A percentile compares a stretch with the other conserved stretches of the same genome.
These are phyloP conservation scores for Lepus europaeus DNA, from an alignment of 2,113 vertebrate genomes.

Conservation along the genomic window DNA sequence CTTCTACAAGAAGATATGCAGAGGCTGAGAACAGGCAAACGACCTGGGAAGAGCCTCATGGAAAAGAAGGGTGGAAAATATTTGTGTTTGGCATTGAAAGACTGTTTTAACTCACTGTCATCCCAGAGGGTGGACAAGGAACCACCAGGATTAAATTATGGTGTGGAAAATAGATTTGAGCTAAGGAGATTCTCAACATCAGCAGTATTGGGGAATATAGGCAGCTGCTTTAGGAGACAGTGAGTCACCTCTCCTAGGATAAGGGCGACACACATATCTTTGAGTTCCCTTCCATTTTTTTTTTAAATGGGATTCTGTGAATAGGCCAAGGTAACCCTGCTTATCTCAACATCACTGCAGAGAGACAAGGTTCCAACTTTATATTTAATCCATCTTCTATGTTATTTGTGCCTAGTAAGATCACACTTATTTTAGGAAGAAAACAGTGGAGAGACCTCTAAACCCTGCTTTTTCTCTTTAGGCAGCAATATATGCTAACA, in stretches of 20 bases:
- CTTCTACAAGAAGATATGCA: slow-evolving; percentile 33
- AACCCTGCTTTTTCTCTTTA: slow-evolving; percentile 9
- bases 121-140: background rate
- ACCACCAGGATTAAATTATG: background rate
- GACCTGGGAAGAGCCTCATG: background rate
- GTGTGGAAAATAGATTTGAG: background rate
- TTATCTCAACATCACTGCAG: slow-evolving; percentile 16
- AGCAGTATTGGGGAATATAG: background rate
- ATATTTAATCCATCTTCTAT: background rate
- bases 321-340: background rate
- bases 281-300: slow-evolving; percentile 40
- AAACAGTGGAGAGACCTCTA: slow-evolving; percentile 53
- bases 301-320: background rate
- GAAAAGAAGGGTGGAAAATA: background rate
- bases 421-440: slow-evolving; percentile 51
- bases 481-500: slow-evolving; percentile 16
- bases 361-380: slow-evolving; percentile 13
- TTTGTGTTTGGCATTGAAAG: background rate
- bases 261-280: background rate
- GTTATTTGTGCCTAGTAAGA: background rate
- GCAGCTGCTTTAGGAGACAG: background rate
- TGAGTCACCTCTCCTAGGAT: background rate
- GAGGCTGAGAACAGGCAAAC: background rate
- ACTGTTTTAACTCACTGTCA: slow-evolving; percentile 14
- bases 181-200: background rate